These are phyloP conservation scores for Neogobius melanostomus DNA, from an alignment of 2,113 vertebrate species.

Conservation along the genomic window DNA sequence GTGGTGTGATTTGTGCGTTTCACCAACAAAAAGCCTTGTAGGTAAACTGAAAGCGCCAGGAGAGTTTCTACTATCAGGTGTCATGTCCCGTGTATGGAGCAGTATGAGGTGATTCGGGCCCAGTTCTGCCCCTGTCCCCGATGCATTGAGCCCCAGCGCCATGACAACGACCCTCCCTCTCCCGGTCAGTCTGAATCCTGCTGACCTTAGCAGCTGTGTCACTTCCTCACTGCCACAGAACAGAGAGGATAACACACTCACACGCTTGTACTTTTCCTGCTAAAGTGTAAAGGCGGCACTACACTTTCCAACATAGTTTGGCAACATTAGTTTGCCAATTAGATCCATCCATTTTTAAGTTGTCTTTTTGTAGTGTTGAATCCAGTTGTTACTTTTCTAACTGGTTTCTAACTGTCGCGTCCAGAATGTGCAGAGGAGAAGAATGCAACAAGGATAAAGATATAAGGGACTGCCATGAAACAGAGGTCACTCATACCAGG, in stretches of 20 bases:
- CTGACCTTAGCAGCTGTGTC: conserved; percentile 79
- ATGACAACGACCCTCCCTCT: conserved; percentile 69
- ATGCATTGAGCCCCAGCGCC: conserved; percentile 48
- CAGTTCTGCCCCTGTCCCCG: conserved; percentile 32
- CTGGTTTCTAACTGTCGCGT: background rate
- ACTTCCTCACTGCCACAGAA: conserved; percentile 73
- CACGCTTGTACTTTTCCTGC: conserved; percentile 1
- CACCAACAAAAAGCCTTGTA: conserved; percentile 44
- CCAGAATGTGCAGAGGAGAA: background rate
- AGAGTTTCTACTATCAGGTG: conserved; percentile 54
- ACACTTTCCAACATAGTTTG: no score
- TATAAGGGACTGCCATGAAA: conserved; percentile 5
- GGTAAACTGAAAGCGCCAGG: conserved; percentile 16
- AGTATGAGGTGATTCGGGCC: conserved; percentile 42
- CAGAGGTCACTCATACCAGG: conserved; percentile 1
- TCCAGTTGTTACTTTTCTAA: background rate
- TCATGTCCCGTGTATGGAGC: conserved; percentile 37
- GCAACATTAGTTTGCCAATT: no score
- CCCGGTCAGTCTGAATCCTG: conserved; percentile 55
- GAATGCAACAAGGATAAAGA: background rate
- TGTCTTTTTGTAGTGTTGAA: no score
- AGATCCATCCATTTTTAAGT: no score
- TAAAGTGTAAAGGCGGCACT: background rate
- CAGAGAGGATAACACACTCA: conserved; percentile 55
- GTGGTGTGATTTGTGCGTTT: conserved; percentile 60